Base-by-base conservation (phyloP, 1,140 invertebrate genomes). In the Potamilus streckersoni region DNA sequence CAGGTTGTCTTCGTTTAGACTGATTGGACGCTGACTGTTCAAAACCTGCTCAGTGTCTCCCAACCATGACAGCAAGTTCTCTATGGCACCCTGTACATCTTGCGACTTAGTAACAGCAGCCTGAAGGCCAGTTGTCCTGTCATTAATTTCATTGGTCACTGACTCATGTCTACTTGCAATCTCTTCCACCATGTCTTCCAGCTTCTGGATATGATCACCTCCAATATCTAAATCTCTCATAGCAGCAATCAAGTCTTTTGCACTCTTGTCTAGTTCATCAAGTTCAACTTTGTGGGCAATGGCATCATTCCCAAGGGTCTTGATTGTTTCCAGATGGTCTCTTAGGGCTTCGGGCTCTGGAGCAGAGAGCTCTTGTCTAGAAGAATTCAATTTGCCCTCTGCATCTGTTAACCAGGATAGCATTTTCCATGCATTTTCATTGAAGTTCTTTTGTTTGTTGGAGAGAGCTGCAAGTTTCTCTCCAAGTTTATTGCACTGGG, bases 1-100 rank as follows among this genome's bases (percentile, higher is more conserved):
- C 0, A 98, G 90, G 55, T 95, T 93, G 85, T 97, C 96, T 79
- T 95, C 94, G 78, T 95, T 94, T 2, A 98, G 91, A 75, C 95
- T 97, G 0, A 96, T 95, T 14, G 96, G 96, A 80, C 95, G 93
- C 79, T 93, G 92, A 78, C 94, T 93, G 31, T 92, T 93, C 79
- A 79, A 93, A 83, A 94, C 93, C 79, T 92, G 93, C 86, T 98
- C 96, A 14, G 94, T 94, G 79, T 94, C 93, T 76, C 94, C 94
- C 57, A 98, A 90, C 96, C 96, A 98, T 65, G 92, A 89, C 11
- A 95, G 93, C 14, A 98, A 92, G 69, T 94, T 93, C 83, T 98
- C 96, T 1, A 98, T 91, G 14, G 96, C 95, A 88, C 97, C 96
- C 87, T 97, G 95, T 16, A 98, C 94, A n/a, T 95, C 96, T 90